These are phyloP conservation scores for Mystacides longicornis DNA, from an alignment of 2,888 invertebrate species.

Conservation along the genomic window DNA sequence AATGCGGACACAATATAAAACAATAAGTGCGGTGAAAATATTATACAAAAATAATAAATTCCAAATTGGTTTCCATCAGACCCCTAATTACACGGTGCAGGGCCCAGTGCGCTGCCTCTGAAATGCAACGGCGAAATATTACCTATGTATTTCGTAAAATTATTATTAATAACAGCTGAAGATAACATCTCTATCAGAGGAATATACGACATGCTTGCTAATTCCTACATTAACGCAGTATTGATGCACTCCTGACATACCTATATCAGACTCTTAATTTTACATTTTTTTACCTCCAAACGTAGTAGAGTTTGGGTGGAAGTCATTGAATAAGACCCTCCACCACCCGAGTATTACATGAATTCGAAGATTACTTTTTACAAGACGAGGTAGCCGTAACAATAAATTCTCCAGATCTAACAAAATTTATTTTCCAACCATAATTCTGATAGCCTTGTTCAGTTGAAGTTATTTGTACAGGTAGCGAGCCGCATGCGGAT, in stretches of 20 bases:
- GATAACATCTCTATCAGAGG: neutral
- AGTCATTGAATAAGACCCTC: no score
- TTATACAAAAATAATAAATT: constrained; percentile 15
- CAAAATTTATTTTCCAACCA: no score
- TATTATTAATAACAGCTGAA: constrained; percentile 11
- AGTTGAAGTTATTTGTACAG: no score
- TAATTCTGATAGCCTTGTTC: no score
- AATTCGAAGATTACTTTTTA: neutral
- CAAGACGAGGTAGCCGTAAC: no score
- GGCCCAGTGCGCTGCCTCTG: constrained; percentile 18
- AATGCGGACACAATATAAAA: constrained; percentile 12
- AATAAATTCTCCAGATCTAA: no score
- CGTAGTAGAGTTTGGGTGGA: no score
- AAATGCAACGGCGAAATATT: constrained; percentile 18
- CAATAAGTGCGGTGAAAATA: constrained; percentile 16
- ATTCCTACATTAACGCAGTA: neutral
- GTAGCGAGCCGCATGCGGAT: no score
- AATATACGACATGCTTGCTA: constrained; percentile 7
- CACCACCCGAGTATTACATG: no score
- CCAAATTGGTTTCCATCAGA: constrained; percentile 23
- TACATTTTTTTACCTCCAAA: no score
- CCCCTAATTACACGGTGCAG: constrained; percentile 21
- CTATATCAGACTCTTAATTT: no score
- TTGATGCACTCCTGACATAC: neutral
- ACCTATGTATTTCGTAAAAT: no score